Conservation (phyloP, 1,140 invertebrate genomes). For the Zaprionus ornatus region DNA sequence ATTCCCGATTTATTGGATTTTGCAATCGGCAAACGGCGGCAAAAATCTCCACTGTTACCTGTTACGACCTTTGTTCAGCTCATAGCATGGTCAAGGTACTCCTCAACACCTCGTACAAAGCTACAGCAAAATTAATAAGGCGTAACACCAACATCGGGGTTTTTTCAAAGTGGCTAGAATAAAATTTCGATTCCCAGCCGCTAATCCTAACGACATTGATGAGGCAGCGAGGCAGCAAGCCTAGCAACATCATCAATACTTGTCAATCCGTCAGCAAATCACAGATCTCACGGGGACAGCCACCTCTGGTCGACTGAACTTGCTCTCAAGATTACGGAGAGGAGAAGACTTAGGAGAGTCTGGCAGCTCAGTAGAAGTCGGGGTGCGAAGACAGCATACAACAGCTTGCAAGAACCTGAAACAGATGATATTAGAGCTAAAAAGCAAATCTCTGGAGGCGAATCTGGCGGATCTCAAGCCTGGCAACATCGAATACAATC, state of each 20-base stretch:
- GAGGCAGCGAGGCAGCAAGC: too few relatives aligned
- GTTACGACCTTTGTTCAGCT: neutral
- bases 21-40: neutral
- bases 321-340: neutral
- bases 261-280: neutral
- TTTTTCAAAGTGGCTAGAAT: conserved; percentile 1
- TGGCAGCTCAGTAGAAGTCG: too few relatives aligned
- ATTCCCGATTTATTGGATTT: neutral
- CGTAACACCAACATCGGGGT: neutral
- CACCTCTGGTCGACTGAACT: neutral
- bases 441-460: too few relatives aligned
- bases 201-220: too few relatives aligned
- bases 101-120: neutral
- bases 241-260: too few relatives aligned
- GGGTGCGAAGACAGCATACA: too few relatives aligned
- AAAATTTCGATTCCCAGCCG: neutral
- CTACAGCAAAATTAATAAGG: neutral
- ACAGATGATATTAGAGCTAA: too few relatives aligned
- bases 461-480: neutral
- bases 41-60: neutral
- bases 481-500: neutral
- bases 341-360: too few relatives aligned
- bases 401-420: too few relatives aligned
- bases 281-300: neutral
- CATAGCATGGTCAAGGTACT: conserved; percentile 3